Base-by-base conservation (phyloP, 2,113 vertebrate genomes). In the Fulica atra region DNA sequence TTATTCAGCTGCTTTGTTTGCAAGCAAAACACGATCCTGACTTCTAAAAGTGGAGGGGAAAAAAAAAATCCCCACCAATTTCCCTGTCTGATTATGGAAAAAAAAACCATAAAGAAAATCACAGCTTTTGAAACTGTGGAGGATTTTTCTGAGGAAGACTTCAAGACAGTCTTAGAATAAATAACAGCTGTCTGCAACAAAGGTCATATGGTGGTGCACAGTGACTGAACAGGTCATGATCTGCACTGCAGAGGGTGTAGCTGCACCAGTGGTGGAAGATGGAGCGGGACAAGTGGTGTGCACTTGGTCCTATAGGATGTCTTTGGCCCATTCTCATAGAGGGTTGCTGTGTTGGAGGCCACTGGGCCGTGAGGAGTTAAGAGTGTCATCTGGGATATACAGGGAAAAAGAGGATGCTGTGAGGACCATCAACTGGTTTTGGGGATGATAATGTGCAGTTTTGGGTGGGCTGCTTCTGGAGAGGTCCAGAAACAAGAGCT, bases 171-270 rank as follows among this genome's bases (percentile, higher is more conserved):
- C 51, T 56, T 79, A 78, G 53, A 76, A 76, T 76, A 91, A 93
- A 46, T 87, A 91, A 85, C 57, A 88, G 26, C 50, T 88, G 61
- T 51, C 69, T 89, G 65, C 57, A 71, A 28, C 51, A 64, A 91
- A 66, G 53, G 36, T 17, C 38, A 29, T 33, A 35, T 0, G 0
- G 38, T 0, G 0, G 63, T 33, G 35, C 51, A 29, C 1, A 4
- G 38, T 7, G 23, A 51, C 60, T 74, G 60, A 86, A 33, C 0
- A 1, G 61, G 48, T 64, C 4, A 0, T 56, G 73, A 76, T 17
- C 59, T 60, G 56, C 51, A 31, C 40, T 7, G 11, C 36, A 63
- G 64, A 59, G 51, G 38, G 26, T 0, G 2, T 63, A 64, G 87
- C 73, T 56, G 21, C 36, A n/a, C 46, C 2, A 2, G 31, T 0